Percentiles rank a stretch among this genome's conserved stretches.
Conservation (phyloP, 2,888 invertebrate genomes). For the Sminthurides aquaticus region DNA sequence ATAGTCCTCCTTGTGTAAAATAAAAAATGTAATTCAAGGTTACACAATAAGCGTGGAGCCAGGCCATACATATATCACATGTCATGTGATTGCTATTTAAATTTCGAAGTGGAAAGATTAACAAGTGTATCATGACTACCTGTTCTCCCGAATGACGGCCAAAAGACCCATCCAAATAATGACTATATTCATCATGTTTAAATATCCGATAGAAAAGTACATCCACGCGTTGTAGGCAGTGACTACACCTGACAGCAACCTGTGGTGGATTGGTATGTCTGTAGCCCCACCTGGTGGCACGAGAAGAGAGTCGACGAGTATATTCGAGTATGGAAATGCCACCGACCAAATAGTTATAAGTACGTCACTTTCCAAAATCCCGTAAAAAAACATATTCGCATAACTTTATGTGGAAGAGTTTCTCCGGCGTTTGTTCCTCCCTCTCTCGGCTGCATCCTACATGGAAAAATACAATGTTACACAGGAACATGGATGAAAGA, state of each 20-base stretch:
- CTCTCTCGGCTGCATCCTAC: neutral
- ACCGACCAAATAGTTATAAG: neutral
- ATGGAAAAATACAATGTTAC: neutral
- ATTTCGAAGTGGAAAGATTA: no score
- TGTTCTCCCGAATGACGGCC: neutral
- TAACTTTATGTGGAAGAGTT: neutral
- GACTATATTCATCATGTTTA: neutral
- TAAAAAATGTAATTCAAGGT: no score
- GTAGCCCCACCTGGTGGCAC: neutral
- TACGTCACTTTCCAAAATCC: neutral
- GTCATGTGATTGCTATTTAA: no score
- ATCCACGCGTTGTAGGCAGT: neutral
- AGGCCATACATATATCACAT: no score
- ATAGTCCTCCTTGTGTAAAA: no score
- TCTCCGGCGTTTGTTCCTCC: neutral
- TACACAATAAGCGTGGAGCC: no score
- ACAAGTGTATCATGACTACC: no score
- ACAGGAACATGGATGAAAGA: neutral
- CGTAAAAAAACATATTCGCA: neutral
- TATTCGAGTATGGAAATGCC: neutral
- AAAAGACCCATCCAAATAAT: neutral
- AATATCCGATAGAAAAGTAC: neutral
- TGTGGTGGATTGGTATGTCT: neutral
- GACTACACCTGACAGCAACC: neutral
- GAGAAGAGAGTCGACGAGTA: neutral